Base-by-base conservation (phyloP, 2,797 vertebrate genomes). In the Macropodus opercularis region DNA sequence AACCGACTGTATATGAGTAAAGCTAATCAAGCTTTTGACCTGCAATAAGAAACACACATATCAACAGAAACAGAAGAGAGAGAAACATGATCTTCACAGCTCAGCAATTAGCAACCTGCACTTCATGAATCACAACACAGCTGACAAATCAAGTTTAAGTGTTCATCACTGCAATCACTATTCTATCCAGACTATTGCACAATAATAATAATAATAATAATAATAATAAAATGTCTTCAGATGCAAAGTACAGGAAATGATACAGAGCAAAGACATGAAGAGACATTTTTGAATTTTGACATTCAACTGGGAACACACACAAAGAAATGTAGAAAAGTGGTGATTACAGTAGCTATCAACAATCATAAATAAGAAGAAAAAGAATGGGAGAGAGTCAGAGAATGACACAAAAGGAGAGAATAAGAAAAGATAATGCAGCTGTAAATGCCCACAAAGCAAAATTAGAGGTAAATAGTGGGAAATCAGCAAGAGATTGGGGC, bases 401-500 rank as follows among this genome's bases (percentile, higher is more conserved):
- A 61, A 62, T 1, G 36, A 34, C 56, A 69, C 54, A 48, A 4
- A 12, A 29, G 39, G 1, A 18, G 36, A 35, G 40, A 59, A 23
- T 32, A 35, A 42, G 53, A 68, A 35, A 51, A 8, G 47, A 46
- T 4, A 56, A 14, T 49, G 38, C 23, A 32, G 62, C 44, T 53
- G 50, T 40, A 50, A 61, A 75, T 15, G 11, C 60, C 31, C 58
- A 59, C 36, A 32, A 51, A 26, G 77, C 56, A 77, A 77, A 78
- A 73, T 69, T 57, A 72, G 67, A 74, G 72, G 57, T 69, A 77
- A 82, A 77, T 42, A 69, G 31, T 7, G 10, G 19, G 32, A 66
- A 77, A 75, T 62, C 62, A 77, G 62, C 14, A 22, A 63, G 63
- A 77, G 72, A 85, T 63, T 63, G 59, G 64, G 40, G 68, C 70